Base-by-base conservation (phyloP, 2,797 vertebrate genomes). In the Chelon auratus region DNA sequence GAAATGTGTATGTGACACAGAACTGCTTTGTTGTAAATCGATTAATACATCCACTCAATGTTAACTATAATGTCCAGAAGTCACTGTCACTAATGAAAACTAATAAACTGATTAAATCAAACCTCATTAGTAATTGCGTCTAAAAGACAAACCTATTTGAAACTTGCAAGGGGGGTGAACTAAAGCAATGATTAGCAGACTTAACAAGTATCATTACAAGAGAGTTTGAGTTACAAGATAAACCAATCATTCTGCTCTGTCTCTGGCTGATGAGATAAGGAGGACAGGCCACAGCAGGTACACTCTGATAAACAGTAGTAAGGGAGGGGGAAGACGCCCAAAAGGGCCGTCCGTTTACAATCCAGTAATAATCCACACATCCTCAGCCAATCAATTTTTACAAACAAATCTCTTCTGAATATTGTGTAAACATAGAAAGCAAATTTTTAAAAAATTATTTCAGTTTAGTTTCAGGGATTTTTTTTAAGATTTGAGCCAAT, bases 201-300 rank as follows among this genome's bases (percentile, higher is more conserved):
- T 24, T n/a, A 52, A 47, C 17, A 57, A 36, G 13, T 4, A 55
- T 40, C 12, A 17, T 17, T n/a, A 39, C 45, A 14, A 48, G 26
- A 36, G 18, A 60, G 14, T n/a, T 55, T 37, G 51, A 37, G 54
- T 9, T 68, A 22, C 0, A 37, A 73, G 55, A 86, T 76, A 30
- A 72, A 57, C 55, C 6, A 2, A 50, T 17, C 17, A 13, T 5
- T 36, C 43, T 40, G 7, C n/a, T 63, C 36, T 54, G 9, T 57
- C 39, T 8, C 37, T 59, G 37, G 39, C 52, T 20, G 15, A 57
- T 45, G n/a, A 71, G 72, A 82, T 72, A 75, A 82, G 69, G 24
- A 26, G 69, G 24, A 26, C 14, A 22, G 55, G 55, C 42, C 39
- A 26, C 4, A 45, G 11, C 17, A 54, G 51, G 47, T 7, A 55